phyloP scores from a whole-genome alignment of 2,113 vertebrate genomes.

The Neopipo cinnamomea region DNA sequence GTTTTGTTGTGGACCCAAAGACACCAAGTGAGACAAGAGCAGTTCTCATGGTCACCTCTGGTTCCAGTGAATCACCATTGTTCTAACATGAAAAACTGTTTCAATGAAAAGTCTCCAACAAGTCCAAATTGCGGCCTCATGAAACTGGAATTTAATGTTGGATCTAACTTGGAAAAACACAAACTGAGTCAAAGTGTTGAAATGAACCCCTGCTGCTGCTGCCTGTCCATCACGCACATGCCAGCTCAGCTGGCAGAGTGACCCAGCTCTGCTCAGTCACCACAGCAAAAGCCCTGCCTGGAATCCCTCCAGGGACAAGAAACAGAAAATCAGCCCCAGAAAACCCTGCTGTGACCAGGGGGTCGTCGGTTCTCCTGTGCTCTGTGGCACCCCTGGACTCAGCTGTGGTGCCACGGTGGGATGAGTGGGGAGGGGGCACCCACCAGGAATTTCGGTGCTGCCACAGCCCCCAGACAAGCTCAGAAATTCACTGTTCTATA shows the following conservation, averaged over 20 bases:
- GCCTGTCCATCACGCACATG: neutral
- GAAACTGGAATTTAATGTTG: constrained; percentile 7
- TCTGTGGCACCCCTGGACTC: neutral
- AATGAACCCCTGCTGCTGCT: neutral
- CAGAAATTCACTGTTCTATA: neutral
- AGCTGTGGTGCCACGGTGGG: neutral
- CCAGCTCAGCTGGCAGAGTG: neutral
- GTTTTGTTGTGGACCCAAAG: neutral
- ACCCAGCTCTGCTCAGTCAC: neutral
- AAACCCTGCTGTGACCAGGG: neutral
- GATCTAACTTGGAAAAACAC: neutral
- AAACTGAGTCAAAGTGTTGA: neutral
- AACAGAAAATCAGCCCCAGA: neutral
- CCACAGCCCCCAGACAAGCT: neutral
- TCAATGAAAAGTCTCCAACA: neutral
- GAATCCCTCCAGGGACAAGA: neutral
- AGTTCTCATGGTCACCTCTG: neutral
- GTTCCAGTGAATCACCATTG: neutral
- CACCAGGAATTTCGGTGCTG: neutral
- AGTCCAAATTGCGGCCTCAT: neutral
- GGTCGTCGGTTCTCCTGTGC: neutral
- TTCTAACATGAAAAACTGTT: neutral
- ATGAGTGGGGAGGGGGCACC: neutral
- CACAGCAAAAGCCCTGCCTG: neutral
- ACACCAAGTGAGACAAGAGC: neutral